Conservation (phyloP, 2,113 vertebrate genomes). For the Melanotaenia duboulayi region DNA sequence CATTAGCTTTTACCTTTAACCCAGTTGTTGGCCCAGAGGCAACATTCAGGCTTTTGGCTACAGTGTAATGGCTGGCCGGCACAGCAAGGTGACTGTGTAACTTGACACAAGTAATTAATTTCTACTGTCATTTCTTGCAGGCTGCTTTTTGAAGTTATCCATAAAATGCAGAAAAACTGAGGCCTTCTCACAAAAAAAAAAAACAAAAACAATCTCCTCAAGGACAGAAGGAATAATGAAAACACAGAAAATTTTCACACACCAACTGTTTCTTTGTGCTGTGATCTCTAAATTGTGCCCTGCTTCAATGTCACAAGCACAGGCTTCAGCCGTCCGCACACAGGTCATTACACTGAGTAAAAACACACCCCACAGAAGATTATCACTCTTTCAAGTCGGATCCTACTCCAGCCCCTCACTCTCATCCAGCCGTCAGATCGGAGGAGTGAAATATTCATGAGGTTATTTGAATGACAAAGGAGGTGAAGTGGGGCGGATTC, state of each 20-base stretch:
- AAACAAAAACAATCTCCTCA: not conserved
- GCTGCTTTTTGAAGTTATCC: constrained; percentile 12
- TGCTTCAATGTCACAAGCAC: no score
- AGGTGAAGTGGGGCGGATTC: constrained; percentile 56
- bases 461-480: constrained; percentile 79
- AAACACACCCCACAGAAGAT: constrained; percentile 29
- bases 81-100: constrained; percentile 62
- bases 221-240: constrained; percentile 28
- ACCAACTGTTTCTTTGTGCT: not conserved
- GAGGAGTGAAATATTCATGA: constrained; percentile 79
- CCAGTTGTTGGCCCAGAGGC: constrained; percentile 42
- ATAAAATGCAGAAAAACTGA: constrained; percentile 10
- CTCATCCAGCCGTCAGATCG: constrained; percentile 31
- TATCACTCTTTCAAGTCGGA: constrained; percentile 56
- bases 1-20: constrained; percentile 72
- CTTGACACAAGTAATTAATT: constrained; percentile 36
- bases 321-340: constrained; percentile 4
- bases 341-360: constrained; percentile 41
- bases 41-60: constrained; percentile 23
- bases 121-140: constrained; percentile 20
- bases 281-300: constrained; percentile 4
- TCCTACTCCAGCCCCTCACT: constrained; percentile 61
- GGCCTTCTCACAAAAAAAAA: not conserved
- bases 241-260: not conserved
- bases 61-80: not conserved